Percentiles rank a stretch among this genome's conserved stretches.
These are phyloP conservation scores for Pachycephala philippinensis DNA, from an alignment of 2,113 vertebrate genomes.

Conservation along the genomic window DNA sequence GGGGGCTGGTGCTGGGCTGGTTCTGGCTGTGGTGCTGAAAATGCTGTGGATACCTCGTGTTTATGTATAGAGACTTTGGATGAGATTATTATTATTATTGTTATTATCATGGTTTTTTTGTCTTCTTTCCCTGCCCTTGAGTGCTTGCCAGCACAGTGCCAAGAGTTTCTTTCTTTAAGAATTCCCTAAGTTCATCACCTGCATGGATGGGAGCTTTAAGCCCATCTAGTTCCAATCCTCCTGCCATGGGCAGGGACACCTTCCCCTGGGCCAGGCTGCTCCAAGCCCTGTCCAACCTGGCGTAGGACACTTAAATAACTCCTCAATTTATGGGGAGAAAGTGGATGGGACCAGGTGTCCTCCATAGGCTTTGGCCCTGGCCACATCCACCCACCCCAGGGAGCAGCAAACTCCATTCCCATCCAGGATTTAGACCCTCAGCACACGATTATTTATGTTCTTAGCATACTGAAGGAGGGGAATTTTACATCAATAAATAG, in stretches of 20 bases:
- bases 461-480: rapidly evolving
- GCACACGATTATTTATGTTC: neutral
- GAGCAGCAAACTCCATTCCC: neutral
- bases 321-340: rapidly evolving
- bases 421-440: neutral
- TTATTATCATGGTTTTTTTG: neutral
- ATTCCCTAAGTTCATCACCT: neutral
- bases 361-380: neutral
- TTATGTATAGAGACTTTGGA: neutral
- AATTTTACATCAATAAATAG: neutral
- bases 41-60: neutral
- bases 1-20: neutral
- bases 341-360: neutral
- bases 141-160: neutral
- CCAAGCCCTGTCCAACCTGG: neutral
- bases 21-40: neutral
- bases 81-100: neutral
- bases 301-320: neutral
- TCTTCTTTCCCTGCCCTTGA: neutral
- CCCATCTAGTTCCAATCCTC: neutral
- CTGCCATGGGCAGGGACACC: neutral
- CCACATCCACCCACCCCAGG: neutral
- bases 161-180: neutral
- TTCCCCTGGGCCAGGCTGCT: neutral
- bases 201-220: neutral